Conservation (phyloP, 2,113 vertebrate genomes). For the Campylomormyrus tamandua region DNA sequence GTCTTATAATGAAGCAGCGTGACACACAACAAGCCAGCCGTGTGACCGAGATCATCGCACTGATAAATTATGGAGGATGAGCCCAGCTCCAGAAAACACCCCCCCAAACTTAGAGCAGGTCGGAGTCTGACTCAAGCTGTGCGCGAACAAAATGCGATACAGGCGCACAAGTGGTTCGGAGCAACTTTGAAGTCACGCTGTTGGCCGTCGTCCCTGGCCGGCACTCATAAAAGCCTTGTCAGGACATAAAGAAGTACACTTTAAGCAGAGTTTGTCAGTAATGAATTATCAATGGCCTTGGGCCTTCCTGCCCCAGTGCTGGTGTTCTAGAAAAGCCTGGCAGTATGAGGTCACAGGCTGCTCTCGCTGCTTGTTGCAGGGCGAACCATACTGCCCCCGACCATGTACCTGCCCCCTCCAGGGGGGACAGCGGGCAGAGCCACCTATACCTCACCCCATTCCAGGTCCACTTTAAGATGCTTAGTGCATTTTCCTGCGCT, state of each 20-base stretch:
- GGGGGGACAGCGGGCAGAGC: not conserved
- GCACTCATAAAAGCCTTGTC: conserved; percentile 74
- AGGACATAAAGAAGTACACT: conserved; percentile 81
- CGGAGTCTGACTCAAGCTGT: conserved; percentile 33
- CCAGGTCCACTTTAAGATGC: not conserved
- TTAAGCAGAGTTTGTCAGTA: conserved; percentile 98
- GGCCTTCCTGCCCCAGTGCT: conserved; percentile 73
- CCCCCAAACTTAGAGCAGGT: conserved; percentile 32
- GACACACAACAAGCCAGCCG: conserved; percentile 27
- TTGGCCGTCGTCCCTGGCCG: conserved; percentile 65
- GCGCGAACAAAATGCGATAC: conserved; percentile 49
- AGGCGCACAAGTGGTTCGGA: conserved; percentile 46
- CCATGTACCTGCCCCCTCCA: not conserved
- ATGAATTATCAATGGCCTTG: conserved; percentile 98
- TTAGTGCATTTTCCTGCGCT: conserved; percentile 8
- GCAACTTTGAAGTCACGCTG: conserved; percentile 58
- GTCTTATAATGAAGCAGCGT: not conserved
- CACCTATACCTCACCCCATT: not conserved
- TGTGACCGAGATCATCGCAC: conserved; percentile 25
- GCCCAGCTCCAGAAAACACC: conserved; percentile 26
- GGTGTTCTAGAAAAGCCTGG: conserved; percentile 86
- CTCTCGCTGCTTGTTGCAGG: conserved; percentile 77
- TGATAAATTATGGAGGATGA: conserved; percentile 47
- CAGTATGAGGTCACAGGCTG: conserved; percentile 95
- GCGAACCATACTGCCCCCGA: conserved; percentile 50